Base-by-base conservation (phyloP, 2,113 vertebrate species). In the cat (Felis catus) region DNA sequence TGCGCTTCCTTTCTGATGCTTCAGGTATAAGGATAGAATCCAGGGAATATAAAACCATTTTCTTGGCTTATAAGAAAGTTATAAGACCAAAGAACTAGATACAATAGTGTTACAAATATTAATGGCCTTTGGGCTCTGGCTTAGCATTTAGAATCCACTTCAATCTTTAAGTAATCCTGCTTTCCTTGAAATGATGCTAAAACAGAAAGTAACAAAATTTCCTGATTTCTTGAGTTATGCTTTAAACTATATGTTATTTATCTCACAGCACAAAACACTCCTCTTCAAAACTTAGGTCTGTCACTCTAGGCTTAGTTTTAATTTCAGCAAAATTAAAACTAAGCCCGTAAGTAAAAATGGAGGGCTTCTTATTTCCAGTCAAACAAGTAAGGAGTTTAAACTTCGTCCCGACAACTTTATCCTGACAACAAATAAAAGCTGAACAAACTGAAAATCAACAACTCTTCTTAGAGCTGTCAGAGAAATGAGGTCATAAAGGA, bases 291-390 rank as follows among this genome's bases (percentile, higher is more conserved):
- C 19, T 68, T 89, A 58, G 58, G 58, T 48, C 63, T 83, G 41
- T n/a, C 39, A 51, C n/a, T 78, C 51, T 51, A 78, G 80, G 68
- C 13, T 61, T 89, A 65, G 51, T 63, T 89, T 83, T 81, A 48
- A 82, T 89, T 73, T 87, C 55, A 41, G 29, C 68, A 93, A 89
- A 93, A 71, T 63, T 89, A 93, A 13, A 61, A 39, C 12, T 95
- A 79, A 91, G 48, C 48, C 45, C 1, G 45, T 45, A 7, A 45
- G 48, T 55, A 61, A 79, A 92, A 66, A 61, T 14, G 7, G 61
- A 45, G 33, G 33, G 39, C n/a, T 79, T 91, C 55, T 39, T 8
- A 61, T 68, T 86, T 86, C 71, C 31, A 70, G 45, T 68, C 48
- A 21, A 51, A 36, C 61, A 86, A 55, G 19, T 31, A 76, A 83